Percentiles rank a stretch among this genome's conserved stretches.
Evolutionary conservation across 2,113 vertebrate species (phyloP).

Genomic region (Eudyptes chrysolophus): DNA sequence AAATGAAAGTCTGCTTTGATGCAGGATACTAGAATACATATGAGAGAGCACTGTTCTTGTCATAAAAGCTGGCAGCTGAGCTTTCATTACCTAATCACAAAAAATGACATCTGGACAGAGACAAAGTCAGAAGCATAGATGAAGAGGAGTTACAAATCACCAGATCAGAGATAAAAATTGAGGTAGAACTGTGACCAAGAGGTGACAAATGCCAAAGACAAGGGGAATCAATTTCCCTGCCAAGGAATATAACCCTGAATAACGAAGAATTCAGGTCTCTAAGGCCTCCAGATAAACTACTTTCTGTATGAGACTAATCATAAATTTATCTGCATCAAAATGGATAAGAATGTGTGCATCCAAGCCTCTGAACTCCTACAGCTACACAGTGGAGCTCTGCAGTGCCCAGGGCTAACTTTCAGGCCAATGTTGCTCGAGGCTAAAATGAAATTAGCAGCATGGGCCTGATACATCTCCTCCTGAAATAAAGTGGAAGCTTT

Average conservation of each 20-base stretch:
- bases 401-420: neutral
- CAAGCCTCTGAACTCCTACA: neutral
- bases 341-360: neutral
- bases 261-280: neutral
- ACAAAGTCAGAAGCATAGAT: slow-evolving; percentile 6
- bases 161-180: neutral
- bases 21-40: slow-evolving; percentile 46
- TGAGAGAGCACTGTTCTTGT: slow-evolving; percentile 36
- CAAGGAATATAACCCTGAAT: neutral
- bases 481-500: neutral
- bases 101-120: slow-evolving; percentile 40
- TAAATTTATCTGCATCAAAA: slow-evolving; percentile 3
- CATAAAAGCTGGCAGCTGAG: slow-evolving; percentile 62
- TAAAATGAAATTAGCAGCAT: slow-evolving; percentile 7
- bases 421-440: neutral
- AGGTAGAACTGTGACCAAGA: neutral
- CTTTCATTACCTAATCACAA: slow-evolving; percentile 54
- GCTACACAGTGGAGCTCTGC: neutral
- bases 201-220: slow-evolving; percentile 8
- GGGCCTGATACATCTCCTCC: neutral
- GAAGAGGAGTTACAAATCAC: slow-evolving; percentile 8
- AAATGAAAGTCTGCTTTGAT: slow-evolving; percentile 69
- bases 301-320: neutral
- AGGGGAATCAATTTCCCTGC: neutral
- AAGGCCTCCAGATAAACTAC: neutral